Base-by-base conservation (phyloP, 1,140 invertebrate species). In the Agrypnia vestita region DNA sequence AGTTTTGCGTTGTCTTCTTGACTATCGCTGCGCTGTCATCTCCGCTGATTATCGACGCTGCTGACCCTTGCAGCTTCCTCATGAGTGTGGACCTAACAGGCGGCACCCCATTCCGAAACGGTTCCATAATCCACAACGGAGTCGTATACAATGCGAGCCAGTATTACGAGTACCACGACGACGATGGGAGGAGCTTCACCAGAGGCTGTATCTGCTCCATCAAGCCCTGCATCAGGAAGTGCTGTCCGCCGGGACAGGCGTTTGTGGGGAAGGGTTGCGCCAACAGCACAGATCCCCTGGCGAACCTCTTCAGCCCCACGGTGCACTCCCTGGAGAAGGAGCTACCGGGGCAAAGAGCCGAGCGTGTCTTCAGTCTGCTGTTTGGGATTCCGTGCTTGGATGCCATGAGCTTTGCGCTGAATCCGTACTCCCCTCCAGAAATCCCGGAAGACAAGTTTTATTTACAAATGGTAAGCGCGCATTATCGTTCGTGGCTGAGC, bases 221-320 rank as follows among this genome's bases (percentile, higher is more conserved):
- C 15, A 83, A 77, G 49, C 44, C 35, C 6, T 83, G 82, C 46
- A 59, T 76, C 0, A 76, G 79, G 12, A 83, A 83, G 51, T 83
- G 82, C 56, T 83, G 82, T 79, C 73, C 82, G 11, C 12, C 56
- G 11, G 76, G 80, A 10, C 64, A 51, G 8, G 72, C 21, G 11
- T 51, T 76, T 9, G 19, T 11, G 4, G 49, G 71, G 13, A 62
- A 59, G 47, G 0, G 1, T 25, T 83, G 79, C 13, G 59, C 15
- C 12, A 15, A 9, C 0, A 75, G 19, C 35, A 15, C 71, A 12
- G 76, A 81, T 17, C 56, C 64, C 3, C 43, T 72, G 56, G 73
- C 79, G 12, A 15, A 79, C 17, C 53, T 64, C 8, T 81, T 81
- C 59, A 80, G 51, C n/a, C 82, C 79, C 4, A 25, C 75, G 3